phyloP scores from a whole-genome alignment of 2,113 vertebrate genomes.

The Ursus arctos region DNA sequence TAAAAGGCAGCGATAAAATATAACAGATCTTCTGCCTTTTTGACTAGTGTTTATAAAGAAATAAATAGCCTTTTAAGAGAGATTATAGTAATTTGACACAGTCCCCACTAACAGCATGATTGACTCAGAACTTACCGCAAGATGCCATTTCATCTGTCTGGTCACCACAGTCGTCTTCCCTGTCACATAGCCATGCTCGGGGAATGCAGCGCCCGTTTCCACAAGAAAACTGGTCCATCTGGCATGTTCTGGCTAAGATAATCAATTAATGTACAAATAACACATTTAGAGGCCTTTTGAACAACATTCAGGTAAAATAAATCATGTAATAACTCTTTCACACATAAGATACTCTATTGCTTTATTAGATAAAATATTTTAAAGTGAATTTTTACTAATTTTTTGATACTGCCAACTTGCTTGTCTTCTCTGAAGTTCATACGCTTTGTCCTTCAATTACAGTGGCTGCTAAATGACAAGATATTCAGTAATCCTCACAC shows the following conservation, averaged over 20 bases:
- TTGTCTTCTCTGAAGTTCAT: conserved; percentile 27
- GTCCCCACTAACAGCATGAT: not conserved
- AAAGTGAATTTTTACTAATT: conserved; percentile 30
- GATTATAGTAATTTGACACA: not conserved
- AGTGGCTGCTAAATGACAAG: not conserved
- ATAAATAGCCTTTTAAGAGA: not conserved
- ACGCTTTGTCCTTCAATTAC: not conserved
- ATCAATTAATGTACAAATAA: conserved; percentile 55
- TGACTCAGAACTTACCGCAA: conserved; percentile 92
- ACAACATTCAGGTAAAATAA: not conserved
- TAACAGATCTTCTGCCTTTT: not conserved
- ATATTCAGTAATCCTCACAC: not conserved
- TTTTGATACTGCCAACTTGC: not conserved
- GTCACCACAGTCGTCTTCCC: conserved; percentile 97
- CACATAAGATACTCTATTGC: not conserved
- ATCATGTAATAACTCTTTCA: not conserved
- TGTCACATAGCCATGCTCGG: conserved; percentile 94
- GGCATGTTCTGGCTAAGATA: conserved; percentile 93
- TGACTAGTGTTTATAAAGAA: not conserved
- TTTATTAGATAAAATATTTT: conserved; percentile 26
- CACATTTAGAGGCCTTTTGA: not conserved
- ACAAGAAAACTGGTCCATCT: conserved; percentile 95
- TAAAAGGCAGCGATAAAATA: not conserved
- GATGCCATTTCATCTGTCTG: conserved; percentile 93
- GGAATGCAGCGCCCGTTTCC: conserved; percentile 96